Percentiles rank a stretch among this genome's conserved stretches.
phyloP scores from a whole-genome alignment of 2,113 vertebrate genomes.

The Argyrosomus japonicus region DNA sequence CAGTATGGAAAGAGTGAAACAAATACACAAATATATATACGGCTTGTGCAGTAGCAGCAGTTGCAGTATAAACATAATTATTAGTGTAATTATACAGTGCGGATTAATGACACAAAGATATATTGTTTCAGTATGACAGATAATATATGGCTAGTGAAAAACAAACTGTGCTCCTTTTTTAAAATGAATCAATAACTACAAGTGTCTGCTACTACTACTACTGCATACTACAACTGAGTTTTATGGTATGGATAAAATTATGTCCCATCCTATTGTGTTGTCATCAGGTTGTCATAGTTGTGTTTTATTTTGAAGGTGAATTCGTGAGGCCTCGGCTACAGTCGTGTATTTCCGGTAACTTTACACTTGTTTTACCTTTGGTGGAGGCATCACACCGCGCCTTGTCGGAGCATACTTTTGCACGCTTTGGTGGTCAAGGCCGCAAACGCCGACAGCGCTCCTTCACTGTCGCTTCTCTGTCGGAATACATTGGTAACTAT shows the following conservation, averaged over 20 bases:
- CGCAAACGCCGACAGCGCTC: not conserved
- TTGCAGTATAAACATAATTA: no score
- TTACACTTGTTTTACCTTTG: not conserved
- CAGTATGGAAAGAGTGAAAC: no score
- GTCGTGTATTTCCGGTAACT: slow-evolving; percentile 38
- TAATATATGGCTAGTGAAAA: not conserved
- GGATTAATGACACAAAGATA: no score
- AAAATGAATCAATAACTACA: not conserved
- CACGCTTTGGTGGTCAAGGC: not conserved
- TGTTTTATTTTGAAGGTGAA: slow-evolving; percentile 44
- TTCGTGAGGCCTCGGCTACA: no score
- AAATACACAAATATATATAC: no score
- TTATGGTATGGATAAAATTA: no score
- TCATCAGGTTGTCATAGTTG: not conserved
- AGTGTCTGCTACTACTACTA: no score
- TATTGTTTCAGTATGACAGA: no score
- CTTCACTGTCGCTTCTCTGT: not conserved
- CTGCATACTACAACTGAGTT: no score
- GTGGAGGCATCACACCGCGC: not conserved
- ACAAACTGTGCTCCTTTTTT: not conserved
- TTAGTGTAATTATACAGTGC: no score
- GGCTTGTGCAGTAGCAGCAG: no score
- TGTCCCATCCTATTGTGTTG: not conserved
- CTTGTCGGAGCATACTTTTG: not conserved
- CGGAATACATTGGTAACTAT: not conserved